A percentile compares a stretch with the other conserved stretches of the same genome.
Evolutionary conservation across 2,797 vertebrate genomes (phyloP).

Genomic region (Antennarius maculatus): DNA sequence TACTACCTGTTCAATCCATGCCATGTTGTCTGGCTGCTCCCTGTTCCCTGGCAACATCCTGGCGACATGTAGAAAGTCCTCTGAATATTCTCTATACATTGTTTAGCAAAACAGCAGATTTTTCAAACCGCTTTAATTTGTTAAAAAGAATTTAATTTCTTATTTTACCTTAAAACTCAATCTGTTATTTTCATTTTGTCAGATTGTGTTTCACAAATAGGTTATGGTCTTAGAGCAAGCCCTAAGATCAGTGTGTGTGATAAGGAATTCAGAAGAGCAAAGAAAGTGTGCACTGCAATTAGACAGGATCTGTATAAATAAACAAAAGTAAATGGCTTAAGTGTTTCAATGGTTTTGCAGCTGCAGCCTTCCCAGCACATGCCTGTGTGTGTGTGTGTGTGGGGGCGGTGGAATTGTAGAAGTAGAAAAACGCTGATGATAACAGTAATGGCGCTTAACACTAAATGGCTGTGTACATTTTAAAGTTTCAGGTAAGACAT

Average conservation of each 20-base stretch:
- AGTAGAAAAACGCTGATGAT: neutral
- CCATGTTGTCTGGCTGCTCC: no score
- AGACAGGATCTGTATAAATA: slow-evolving; percentile 32
- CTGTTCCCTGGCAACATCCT: no score
- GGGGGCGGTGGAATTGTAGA: neutral
- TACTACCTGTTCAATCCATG: neutral
- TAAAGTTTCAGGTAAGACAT: neutral
- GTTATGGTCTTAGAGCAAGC: no score
- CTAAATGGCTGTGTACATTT: neutral
- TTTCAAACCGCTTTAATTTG: no score
- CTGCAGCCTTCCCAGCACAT: slow-evolving; percentile 17
- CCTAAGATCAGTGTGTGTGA: neutral
- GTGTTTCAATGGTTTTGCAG: slow-evolving; percentile 21
- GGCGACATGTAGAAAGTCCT: no score
- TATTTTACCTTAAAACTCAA: no score
- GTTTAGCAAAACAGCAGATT: no score
- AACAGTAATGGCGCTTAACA: neutral
- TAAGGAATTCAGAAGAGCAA: neutral
- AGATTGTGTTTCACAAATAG: no score
- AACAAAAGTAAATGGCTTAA: slow-evolving; percentile 14
- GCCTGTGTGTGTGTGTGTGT: no score
- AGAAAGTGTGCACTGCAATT: slow-evolving; percentile 12
- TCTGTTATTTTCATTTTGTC: no score
- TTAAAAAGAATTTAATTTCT: no score
- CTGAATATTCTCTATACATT: no score